Percentiles rank a stretch among this genome's conserved stretches.
Conservation (phyloP, 2,797 vertebrate genomes). For the Peromyscus attwateri region DNA sequence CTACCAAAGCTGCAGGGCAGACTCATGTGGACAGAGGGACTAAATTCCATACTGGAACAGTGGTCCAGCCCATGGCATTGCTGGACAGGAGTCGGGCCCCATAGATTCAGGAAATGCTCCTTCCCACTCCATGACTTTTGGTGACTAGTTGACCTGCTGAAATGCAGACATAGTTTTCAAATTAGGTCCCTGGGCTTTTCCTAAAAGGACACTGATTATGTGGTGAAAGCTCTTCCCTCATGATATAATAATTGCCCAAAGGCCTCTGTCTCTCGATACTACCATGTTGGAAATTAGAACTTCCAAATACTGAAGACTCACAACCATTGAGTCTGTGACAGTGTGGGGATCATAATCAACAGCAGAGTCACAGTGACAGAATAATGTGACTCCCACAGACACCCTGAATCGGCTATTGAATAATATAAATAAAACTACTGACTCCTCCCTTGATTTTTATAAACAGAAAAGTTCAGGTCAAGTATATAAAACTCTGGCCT, state of each 20-base stretch:
- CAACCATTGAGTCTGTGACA: neutral
- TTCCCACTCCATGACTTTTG: neutral
- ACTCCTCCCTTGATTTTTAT: neutral
- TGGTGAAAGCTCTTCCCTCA: neutral
- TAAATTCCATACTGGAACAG: neutral
- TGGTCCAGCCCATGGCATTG: neutral
- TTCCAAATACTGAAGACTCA: neutral
- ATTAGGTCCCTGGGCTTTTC: neutral
- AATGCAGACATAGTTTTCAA: neutral
- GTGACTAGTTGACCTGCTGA: neutral
- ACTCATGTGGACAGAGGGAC: neutral
- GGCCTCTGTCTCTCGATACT: neutral
- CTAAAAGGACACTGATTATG: too few species aligned
- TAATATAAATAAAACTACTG: neutral
- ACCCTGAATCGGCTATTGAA: neutral
- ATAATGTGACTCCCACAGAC: neutral
- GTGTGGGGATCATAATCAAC: neutral
- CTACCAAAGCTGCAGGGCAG: neutral
- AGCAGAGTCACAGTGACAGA: neutral
- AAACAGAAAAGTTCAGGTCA: neutral
- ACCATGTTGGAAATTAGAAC: too few species aligned
- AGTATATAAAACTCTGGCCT: neutral
- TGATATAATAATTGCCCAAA: too few species aligned
- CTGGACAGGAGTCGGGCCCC: neutral
- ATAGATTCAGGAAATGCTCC: neutral